These are phyloP conservation scores for Pelosia muscerda DNA, from an alignment of 2,888 invertebrate species.

Conservation along the genomic window DNA sequence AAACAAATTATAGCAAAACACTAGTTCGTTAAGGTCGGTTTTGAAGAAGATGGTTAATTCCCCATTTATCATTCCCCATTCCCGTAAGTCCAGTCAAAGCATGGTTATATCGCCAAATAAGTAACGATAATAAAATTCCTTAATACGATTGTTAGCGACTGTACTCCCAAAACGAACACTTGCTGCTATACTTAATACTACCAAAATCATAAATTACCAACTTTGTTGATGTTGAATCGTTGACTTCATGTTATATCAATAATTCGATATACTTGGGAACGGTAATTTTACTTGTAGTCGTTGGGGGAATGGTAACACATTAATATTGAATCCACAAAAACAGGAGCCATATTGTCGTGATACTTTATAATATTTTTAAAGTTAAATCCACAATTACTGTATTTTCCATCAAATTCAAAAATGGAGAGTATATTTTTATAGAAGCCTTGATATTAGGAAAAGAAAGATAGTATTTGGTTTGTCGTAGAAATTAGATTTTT, in stretches of 20 bases:
- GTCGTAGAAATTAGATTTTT: too few relatives aligned
- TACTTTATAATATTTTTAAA: too few relatives aligned
- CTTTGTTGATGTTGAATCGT: slow-evolving; percentile 29
- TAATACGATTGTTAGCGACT: slow-evolving; percentile 12
- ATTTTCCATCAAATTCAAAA: too few relatives aligned
- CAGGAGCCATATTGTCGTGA: too few relatives aligned
- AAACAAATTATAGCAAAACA: too few relatives aligned
- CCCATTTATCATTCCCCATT: too few relatives aligned
- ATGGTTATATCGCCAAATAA: not conserved
- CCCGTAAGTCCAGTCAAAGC: not conserved
- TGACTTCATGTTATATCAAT: slow-evolving; percentile 25
- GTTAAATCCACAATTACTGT: not conserved
- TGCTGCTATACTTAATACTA: slow-evolving; percentile 31
- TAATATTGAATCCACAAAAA: not conserved
- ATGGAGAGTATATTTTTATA: not conserved
- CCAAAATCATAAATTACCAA: slow-evolving; percentile 50
- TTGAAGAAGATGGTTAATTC: not conserved
- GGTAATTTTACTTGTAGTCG: slow-evolving; percentile 16
- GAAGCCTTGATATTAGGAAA: too few relatives aligned
- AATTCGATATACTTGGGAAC: slow-evolving; percentile 16
- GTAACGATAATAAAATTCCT: not conserved
- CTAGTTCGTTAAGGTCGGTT: too few relatives aligned
- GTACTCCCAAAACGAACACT: slow-evolving; percentile 46
- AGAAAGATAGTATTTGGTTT: too few relatives aligned
- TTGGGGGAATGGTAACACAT: not conserved